Base-by-base conservation (phyloP, 2,888 invertebrate species). In the Eupelmus urozonus region DNA sequence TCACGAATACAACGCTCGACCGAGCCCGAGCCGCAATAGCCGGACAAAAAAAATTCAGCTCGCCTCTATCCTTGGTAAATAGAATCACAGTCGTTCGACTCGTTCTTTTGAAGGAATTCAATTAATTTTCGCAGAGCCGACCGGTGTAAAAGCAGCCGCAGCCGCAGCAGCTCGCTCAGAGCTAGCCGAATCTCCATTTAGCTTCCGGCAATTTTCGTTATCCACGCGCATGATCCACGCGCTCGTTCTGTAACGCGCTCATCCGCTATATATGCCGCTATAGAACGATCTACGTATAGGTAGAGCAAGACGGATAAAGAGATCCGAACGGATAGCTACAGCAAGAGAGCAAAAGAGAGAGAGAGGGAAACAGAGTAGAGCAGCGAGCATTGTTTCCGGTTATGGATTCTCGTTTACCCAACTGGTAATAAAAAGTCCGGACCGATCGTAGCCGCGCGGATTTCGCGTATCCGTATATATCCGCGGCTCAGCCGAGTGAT, bases 51-150 rank as follows among this genome's bases (percentile, higher is more conserved):
- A 59, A 20, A 66, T 59, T 65, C 16, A 55, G 40, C n/a, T 45
- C 20, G n/a, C 18, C 16, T 16, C 9, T 16, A 16, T 16, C 9
- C 9, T 45, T 7, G 53, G n/a, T 13, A 42, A 63, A 69, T 63
- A 42, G 70, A 40, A 69, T 42, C n/a, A 20, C 16, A 16, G 42
- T 16, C 11, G 29, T 40, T 18, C 53, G 9, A 1, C 55, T 57
- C 25, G 18, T 45, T 57, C 42, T 27, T 65, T 62, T 42, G 2
- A 45, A 45, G 42, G n/a, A 25, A 59, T 65, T 59, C 59, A 71
- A 76, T 76, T 71, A 66, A 63, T 59, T 59, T 59, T 65, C 65
- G 45, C 16, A 4, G 13, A 67, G 42, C 27, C 7, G 66, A n/a
- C n/a, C 1, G 18, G 27, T 49, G 23, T 49, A 49, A 66, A 65